Evolutionary conservation across 2,797 vertebrate species (phyloP).

Genomic region (Sebastes melanostomus): DNA sequence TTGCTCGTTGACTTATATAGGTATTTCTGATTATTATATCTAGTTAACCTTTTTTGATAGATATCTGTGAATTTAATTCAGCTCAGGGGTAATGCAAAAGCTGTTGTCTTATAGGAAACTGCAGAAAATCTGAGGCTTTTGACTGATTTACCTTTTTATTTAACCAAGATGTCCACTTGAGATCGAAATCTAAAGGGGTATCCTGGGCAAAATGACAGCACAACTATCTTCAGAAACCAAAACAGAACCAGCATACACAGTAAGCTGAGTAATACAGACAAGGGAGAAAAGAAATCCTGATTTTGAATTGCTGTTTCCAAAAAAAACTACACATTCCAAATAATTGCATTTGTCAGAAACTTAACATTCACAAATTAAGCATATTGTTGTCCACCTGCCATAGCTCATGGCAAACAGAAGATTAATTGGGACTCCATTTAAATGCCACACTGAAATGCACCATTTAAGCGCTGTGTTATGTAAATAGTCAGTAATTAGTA

Average conservation of each 20-base stretch:
- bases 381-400: neutral
- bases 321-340: neutral
- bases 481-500: constrained; percentile 27
- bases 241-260: neutral
- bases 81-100: neutral
- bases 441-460: neutral
- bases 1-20: neutral
- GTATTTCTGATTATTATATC: neutral
- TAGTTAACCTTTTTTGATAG: neutral
- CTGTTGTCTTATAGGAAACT: neutral
- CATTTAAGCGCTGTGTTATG: neutral
- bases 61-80: neutral
- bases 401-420: neutral
- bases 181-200: neutral
- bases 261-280: neutral
- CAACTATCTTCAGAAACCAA: neutral
- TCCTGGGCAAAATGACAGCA: neutral
- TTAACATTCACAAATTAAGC: neutral
- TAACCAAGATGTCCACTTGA: neutral
- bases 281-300: neutral
- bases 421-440: constrained; percentile 41
- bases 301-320: neutral
- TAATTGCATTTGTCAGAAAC: neutral
- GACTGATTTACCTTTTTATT: neutral
- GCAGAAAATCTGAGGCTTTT: neutral